phyloP scores from a whole-genome alignment of 2,888 invertebrate species.

The Parascotia fuliginaria region DNA sequence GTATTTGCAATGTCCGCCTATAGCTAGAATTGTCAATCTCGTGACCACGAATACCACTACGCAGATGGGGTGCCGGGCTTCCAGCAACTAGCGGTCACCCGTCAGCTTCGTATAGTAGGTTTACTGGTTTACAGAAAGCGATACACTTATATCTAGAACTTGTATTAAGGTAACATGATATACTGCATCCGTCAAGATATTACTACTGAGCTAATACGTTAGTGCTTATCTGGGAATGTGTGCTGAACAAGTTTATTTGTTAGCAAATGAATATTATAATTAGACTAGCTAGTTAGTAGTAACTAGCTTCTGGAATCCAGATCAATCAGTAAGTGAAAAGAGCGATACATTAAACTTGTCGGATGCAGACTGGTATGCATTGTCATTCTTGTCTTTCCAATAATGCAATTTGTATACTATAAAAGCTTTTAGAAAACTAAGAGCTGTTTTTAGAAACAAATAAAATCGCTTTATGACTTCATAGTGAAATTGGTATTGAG shows the following conservation, averaged over 20 bases:
- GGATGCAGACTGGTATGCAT: conserved; percentile 7
- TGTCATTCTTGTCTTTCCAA: not conserved
- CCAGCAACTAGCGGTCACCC: conserved; percentile 60
- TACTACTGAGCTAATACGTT: conserved; percentile 3
- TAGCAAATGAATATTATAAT: not conserved
- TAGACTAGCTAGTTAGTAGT: not conserved
- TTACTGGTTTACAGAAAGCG: conserved; percentile 48
- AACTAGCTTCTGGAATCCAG: conserved; percentile 10
- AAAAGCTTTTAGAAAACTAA: conserved; percentile 40
- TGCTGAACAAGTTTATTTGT: conserved; percentile 3
- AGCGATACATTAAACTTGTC: conserved; percentile 1
- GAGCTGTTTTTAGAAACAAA: conserved; percentile 61
- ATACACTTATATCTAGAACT: conserved; percentile 41
- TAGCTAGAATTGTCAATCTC: conserved; percentile 60
- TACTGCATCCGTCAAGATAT: conserved; percentile 29
- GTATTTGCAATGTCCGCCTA: conserved; percentile 47
- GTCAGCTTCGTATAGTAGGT: conserved; percentile 33
- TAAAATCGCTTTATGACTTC: conserved; percentile 68
- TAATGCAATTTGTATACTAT: conserved; percentile 22
- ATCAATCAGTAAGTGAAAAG: conserved; percentile 14
- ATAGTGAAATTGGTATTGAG: conserved; percentile 67
- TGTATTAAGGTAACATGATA: conserved; percentile 31
- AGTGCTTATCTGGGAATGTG: conserved; percentile 4
- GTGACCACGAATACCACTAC: conserved; percentile 43
- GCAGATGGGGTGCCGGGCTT: conserved; percentile 51